phyloP scores from a whole-genome alignment of 2,113 vertebrate species.

The Myocastor coypus region DNA sequence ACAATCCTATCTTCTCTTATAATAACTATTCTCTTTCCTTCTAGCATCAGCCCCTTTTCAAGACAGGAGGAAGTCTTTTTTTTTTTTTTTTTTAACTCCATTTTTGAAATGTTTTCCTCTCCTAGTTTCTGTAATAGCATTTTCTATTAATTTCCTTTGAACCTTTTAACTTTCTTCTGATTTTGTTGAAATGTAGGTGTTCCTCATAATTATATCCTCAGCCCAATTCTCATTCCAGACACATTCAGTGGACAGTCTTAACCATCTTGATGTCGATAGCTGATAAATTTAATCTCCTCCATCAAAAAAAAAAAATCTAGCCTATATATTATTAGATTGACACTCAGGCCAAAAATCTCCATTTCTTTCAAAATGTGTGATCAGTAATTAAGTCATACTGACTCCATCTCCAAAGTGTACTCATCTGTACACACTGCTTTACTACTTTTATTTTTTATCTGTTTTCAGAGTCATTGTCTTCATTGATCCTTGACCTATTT shows the following conservation, averaged over 20 bases:
- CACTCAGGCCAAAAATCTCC: neutral
- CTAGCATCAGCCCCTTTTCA: neutral
- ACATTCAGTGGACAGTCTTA: neutral
- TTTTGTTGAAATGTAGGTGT: neutral
- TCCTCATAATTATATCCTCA: neutral
- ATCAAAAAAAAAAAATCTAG: neutral
- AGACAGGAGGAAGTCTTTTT: neutral
- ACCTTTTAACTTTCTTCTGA: neutral
- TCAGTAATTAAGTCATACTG: neutral
- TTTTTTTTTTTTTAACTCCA: neutral
- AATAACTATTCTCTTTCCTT: constrained; percentile 7
- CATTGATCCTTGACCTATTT: neutral
- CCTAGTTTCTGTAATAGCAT: neutral
- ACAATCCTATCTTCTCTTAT: neutral
- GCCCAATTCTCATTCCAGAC: neutral
- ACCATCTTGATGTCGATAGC: neutral
- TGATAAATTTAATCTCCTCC: neutral
- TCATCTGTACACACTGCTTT: neutral
- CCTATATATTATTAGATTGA: constrained; percentile 10
- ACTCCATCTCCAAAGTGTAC: neutral
- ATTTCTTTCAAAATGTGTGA: neutral
- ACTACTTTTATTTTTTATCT: neutral
- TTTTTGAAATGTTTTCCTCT: neutral
- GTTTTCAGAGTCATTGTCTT: neutral
- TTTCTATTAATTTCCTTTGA: constrained; percentile 45